Base-by-base conservation (phyloP, 1,140 invertebrate genomes). In the Metaphire vulgaris region DNA sequence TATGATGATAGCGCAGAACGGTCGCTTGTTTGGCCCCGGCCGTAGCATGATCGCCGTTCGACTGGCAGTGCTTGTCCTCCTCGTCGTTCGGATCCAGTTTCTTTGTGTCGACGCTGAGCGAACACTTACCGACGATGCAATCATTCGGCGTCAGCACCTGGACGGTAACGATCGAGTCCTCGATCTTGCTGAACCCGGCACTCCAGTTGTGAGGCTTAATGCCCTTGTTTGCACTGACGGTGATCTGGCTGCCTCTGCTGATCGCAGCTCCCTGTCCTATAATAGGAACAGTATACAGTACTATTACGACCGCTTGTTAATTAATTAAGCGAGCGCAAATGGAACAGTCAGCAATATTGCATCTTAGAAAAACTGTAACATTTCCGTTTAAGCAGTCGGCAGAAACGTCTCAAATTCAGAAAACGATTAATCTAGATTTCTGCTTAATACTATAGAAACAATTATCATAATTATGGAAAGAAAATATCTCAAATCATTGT, bases 71-170 rank as follows among this genome's bases (percentile, higher is more conserved):
- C 41, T 79, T 34, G 0, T 64, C 69, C 16, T 73, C 79, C 28
- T 79, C 80, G 33, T 83, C 81, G 64, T 21, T 69, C n/a, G 12
- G 26, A 6, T 88, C 87, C 73, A 89, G 88, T 81, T 89, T 89
- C 29, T 92, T 93, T 0, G 93, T 93, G 79, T 95, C 93, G 1
- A 96, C 89, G 33, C 95, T 93, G 76, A 97, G 85, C 66, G 89
- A 89, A 94, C 94, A 97, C 79, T 92, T 90, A 12, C 92, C 93
- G 2, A 97, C 91, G 14, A 92, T 90, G 77, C 91, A 91, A 66
- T 91, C 88, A 0, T 90, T 86, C 0, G 92, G 89, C 0, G 92
- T 88, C 16, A 89, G 91, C 2, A 96, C 89, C 84, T 92, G 41
- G 21, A 56, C 21, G 41, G 21, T 6, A 12, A 56, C 41, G 6